Base-by-base conservation (phyloP, 2,888 invertebrate species). In the Leucophenga montana region DNA sequence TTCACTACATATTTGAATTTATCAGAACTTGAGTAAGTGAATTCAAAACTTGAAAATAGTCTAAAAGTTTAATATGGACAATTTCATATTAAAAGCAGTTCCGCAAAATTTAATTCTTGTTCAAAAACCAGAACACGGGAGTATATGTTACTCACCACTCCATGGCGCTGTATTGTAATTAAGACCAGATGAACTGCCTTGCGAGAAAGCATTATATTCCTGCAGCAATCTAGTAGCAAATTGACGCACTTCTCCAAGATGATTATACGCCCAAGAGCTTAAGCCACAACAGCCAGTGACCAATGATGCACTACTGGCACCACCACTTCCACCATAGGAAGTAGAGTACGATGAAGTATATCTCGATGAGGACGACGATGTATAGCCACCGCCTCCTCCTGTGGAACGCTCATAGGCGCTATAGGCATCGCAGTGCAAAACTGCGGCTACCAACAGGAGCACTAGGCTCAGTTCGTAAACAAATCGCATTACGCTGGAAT, bases 221-320 rank as follows among this genome's bases (percentile, higher is more conserved):
- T 83, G 79, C 4, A 85, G 80, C 56, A 89, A 69, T 13, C 79
- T 80, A 57, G 85, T 84, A 8, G 88, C 87, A 66, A 89, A 76
- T 59, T 84, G 80, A 4, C 84, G 79, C 22, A 89, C 83, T 56
- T 85, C 86, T 44, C 79, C 78, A 54, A 83, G 78, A 68, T 88
- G 85, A 1, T 67, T 73, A 33, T 85, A 77, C 16, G 84, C 85
- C 88, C 88, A 88, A 57, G 76, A 75, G 27, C 77, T 85, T 0
- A 87, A 71, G n/a, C 70, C 73, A 0, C 84, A 74, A 61, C 78
- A 67, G 54, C 22, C 68, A 68, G 73, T 6, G 11, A 71, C 68
- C 14, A 39, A 48, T n/a, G 68, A 54, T 6, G 4, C 11, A 11
- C 39, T 39, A 39, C 1, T 39, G 39, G 4, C 11, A 11, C 5